phyloP scores from a whole-genome alignment of 2,113 vertebrate species.

The Ptychochromis oligacanthus region DNA sequence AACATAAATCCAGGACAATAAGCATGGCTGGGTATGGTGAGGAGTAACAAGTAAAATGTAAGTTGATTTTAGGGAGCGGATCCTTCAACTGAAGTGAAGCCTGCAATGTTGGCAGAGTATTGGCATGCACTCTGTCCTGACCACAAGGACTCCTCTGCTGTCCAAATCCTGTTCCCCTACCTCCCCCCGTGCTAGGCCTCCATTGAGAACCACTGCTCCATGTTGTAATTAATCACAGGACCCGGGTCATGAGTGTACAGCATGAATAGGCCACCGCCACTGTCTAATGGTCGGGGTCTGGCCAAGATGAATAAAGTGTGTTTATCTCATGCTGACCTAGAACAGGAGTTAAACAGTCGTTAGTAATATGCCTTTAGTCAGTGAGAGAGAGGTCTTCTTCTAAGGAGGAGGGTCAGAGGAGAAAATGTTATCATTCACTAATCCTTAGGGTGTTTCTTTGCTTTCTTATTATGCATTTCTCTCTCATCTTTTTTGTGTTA shows the following conservation, averaged over 20 bases:
- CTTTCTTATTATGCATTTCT: background rate
- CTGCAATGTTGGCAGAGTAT: slow-evolving; percentile 38
- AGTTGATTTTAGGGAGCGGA: background rate
- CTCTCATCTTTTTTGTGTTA: background rate
- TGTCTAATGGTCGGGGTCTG: slow-evolving; percentile 72
- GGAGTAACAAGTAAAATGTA: background rate
- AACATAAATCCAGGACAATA: background rate
- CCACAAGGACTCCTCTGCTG: slow-evolving; percentile 27
- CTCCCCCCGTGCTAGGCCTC: slow-evolving; percentile 16
- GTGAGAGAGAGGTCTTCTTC: slow-evolving; percentile 37
- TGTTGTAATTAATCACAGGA: slow-evolving; percentile 78
- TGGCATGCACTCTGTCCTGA: slow-evolving; percentile 23
- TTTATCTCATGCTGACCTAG: slow-evolving; percentile 83
- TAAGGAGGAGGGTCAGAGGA: slow-evolving; percentile 1
- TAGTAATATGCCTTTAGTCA: slow-evolving; percentile 72
- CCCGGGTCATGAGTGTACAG: slow-evolving; percentile 54
- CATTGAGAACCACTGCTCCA: slow-evolving; percentile 73
- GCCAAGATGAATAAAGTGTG: slow-evolving; percentile 76
- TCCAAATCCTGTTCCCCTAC: background rate
- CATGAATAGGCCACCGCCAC: slow-evolving; percentile 66
- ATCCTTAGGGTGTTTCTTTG: slow-evolving; percentile 9
- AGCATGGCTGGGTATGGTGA: background rate
- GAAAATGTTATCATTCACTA: slow-evolving; percentile 10
- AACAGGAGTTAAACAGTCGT: slow-evolving; percentile 81
- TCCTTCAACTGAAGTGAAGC: slow-evolving; percentile 1